Conservation (phyloP, 30 jellyfish, hydroid and myxozoan species). For the Hydractinia echinata region DNA sequence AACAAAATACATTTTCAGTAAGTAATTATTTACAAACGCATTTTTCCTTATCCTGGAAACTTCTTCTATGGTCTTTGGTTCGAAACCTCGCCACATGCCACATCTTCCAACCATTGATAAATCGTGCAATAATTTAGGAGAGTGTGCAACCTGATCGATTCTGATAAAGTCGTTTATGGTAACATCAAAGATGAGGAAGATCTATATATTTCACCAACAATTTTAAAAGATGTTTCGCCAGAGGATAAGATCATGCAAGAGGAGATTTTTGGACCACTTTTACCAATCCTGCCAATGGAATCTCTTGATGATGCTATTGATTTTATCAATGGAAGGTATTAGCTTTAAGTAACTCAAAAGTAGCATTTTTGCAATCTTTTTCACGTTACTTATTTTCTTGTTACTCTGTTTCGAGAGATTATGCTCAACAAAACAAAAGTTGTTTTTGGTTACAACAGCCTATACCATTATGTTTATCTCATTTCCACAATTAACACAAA, state of each 20-base stretch:
- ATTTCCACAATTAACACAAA: too few relatives aligned
- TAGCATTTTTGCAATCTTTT: too few relatives aligned
- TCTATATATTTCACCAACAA: slow-evolving; percentile 80
- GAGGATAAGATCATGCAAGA: slow-evolving; percentile 82
- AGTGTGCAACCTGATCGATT: slow-evolving; percentile 45
- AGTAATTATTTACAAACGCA: neutral
- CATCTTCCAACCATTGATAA: neutral
- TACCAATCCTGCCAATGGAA: slow-evolving; percentile 65
- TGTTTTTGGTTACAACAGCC: too few relatives aligned
- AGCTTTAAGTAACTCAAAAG: neutral
- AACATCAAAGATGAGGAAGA: slow-evolving; percentile 64
- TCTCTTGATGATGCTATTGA: slow-evolving; percentile 61
- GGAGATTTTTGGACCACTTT: slow-evolving; percentile 96
- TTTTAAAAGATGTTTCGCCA: slow-evolving; percentile 56
- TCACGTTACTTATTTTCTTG: too few relatives aligned
- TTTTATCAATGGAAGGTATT: slow-evolving; percentile 55
- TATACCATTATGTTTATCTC: too few relatives aligned
- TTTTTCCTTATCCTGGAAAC: neutral
- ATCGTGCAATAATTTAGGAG: slow-evolving; percentile 24
- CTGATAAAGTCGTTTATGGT: slow-evolving; percentile 73
- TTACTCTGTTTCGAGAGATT: too few relatives aligned
- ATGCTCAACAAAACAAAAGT: too few relatives aligned
- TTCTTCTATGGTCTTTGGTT: neutral
- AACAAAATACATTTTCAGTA: slow-evolving; percentile 68
- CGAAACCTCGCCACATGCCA: neutral